Base-by-base conservation (phyloP, 2,113 vertebrate genomes). In the Girardinichthys multiradiatus region DNA sequence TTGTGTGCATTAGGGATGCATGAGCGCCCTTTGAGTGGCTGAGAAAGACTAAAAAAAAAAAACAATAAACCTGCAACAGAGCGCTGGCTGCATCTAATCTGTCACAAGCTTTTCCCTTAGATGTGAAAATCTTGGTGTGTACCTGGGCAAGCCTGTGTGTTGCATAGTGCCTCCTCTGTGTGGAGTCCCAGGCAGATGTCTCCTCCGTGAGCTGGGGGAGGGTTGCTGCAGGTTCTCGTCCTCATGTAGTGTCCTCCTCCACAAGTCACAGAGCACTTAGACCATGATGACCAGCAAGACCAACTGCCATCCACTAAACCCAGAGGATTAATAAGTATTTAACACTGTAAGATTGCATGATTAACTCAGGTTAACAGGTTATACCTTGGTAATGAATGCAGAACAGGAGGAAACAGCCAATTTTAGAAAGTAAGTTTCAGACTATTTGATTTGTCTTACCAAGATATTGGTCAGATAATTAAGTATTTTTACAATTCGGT, bases 281-380 rank as follows among this genome's bases (percentile, higher is more conserved):
- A 98, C 98, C 98, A 99, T 2, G 96, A 91, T 0, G 98, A 97
- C 98, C 98, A 99, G 86, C 98, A 99, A 0, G 98, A 98, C 98
- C 98, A 99, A 71, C 95, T 87, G 37, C 98, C 98, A 11, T 99
- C 97, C 95, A 99, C 98, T 99, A 82, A 63, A 88, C 30, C 80
- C 19, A 76, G 58, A 59, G 10, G 66, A 3, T 63, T 29, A 19
- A 65, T 51, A 58, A 29, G 66, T 42, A 64, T 31, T 71, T 37
- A 51, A 24, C 27, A 15, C 66, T 11, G 4, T 6, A 19, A 65
- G 17, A 57, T 27, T 64, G 27, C 4, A 29, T 26, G 2, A 54
- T n/a, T 45, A 19, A 45, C 42, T 45, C 42, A 45, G 17, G 19
- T 45, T 17, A 45, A 21, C 19, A 31, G 59, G 13, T 28, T 28